Evolutionary conservation across 2,888 invertebrate genomes (phyloP).

Genomic region (Synanthedon andrenaeformis): DNA sequence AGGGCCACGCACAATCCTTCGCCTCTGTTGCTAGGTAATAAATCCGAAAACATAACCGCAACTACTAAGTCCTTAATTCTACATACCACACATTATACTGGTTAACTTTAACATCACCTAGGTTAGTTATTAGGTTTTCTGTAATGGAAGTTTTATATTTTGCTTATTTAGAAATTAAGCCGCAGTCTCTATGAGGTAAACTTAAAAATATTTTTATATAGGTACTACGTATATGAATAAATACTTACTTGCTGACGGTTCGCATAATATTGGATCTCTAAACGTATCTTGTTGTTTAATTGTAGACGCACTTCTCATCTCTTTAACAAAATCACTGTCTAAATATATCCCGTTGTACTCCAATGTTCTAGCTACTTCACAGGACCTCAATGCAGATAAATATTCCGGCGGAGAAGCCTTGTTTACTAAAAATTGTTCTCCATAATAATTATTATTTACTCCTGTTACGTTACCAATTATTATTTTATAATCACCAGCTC

Average conservation of each 20-base stretch:
- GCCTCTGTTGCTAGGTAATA: too few species aligned
- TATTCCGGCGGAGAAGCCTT: conserved; percentile 41
- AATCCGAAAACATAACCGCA: too few species aligned
- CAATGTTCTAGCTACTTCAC: conserved; percentile 37
- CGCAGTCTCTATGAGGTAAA: too few species aligned
- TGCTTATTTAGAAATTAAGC: too few species aligned
- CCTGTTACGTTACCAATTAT: conserved; percentile 67
- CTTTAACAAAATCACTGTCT: conserved; percentile 27
- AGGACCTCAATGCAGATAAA: conserved; percentile 29
- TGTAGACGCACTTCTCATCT: conserved; percentile 33
- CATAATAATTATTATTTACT: conserved; percentile 45
- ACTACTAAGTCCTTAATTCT: too few species aligned
- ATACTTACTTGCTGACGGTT: conserved; percentile 45
- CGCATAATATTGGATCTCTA: conserved; percentile 37
- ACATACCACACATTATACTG: too few species aligned
- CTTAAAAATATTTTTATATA: too few species aligned
- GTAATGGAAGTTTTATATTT: too few species aligned
- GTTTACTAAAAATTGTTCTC: conserved; percentile 35
- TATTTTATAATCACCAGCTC: conserved; percentile 74
- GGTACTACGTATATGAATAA: background rate
- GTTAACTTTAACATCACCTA: too few species aligned
- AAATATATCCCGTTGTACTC: conserved; percentile 36
- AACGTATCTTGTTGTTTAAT: conserved; percentile 38
- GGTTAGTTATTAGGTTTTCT: too few species aligned
- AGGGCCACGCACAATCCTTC: too few species aligned